phyloP scores from a whole-genome alignment of 2,888 invertebrate species.

The Cheilosia impressa region DNA sequence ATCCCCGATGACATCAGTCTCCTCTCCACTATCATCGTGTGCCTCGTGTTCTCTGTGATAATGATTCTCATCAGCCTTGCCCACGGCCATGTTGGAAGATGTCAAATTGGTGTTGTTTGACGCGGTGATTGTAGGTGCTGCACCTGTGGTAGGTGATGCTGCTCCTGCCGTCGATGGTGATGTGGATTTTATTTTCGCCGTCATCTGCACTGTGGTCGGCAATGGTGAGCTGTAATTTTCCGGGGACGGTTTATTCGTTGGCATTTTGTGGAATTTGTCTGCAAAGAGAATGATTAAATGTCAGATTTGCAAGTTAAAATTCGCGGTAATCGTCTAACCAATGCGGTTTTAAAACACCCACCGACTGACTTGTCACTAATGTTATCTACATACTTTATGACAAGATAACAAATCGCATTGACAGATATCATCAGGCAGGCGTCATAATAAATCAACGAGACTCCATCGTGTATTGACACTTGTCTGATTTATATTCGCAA shows the following conservation, averaged over 20 bases:
- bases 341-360: too few relatives aligned
- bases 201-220: slow-evolving; percentile 71
- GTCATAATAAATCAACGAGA: slow-evolving; percentile 11
- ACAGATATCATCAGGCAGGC: neutral
- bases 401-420: slow-evolving; percentile 11
- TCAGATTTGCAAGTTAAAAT: too few relatives aligned
- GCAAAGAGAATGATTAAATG: slow-evolving; percentile 56
- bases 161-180: slow-evolving; percentile 63
- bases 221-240: slow-evolving; percentile 76
- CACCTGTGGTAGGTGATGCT: slow-evolving; percentile 37
- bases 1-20: slow-evolving; percentile 87
- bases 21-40: slow-evolving; percentile 82
- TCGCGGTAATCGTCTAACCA: too few relatives aligned
- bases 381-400: neutral
- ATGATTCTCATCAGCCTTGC: slow-evolving; percentile 38
- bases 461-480: slow-evolving; percentile 16
- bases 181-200: slow-evolving; percentile 70
- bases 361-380: neutral
- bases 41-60: slow-evolving; percentile 29
- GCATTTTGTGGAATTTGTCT: slow-evolving; percentile 82
- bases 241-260: slow-evolving; percentile 81
- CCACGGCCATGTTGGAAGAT: slow-evolving; percentile 44
- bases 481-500: slow-evolving; percentile 5
- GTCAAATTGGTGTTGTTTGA: slow-evolving; percentile 53
- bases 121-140: slow-evolving; percentile 68